Evolutionary conservation across 2,797 vertebrate species (phyloP), one percentile per base, ranked within the genome.

Genomic region (Acipenser oxyrinchus): DNA sequence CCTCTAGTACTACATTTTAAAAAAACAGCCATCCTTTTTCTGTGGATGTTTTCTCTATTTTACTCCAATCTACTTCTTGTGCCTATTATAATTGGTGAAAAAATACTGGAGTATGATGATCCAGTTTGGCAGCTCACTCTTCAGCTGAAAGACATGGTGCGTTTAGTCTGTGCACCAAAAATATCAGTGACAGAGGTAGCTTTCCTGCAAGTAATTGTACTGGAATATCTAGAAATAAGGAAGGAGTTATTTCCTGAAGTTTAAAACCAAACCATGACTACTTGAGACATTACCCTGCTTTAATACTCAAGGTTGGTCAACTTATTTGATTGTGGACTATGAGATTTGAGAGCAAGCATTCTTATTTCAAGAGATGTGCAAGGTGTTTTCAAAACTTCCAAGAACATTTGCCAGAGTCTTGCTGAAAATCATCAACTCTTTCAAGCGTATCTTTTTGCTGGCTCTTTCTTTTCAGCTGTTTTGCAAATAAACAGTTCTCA

Each of bases 51-150:
- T n/a, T n/a, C n/a, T n/a, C n/a, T n/a, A n/a, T n/a, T n/a, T n/a
- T n/a, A n/a, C n/a, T n/a, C n/a, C n/a, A n/a, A n/a, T n/a, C n/a
- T n/a, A n/a, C n/a, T n/a, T n/a, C n/a, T n/a, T 57, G 60, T 75
- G 6, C 70, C 70, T 66, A 6, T 75, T 52, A 65, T 74, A 64
- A 72, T 66, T 51, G 66, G 73, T 70, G 70, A 74, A 53, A 74
- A 60, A 51, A 66, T 1, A 55, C 7, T 74, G 50, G 57, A 70
- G 63, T 49, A 60, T 60, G 3, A 49, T 52, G 69, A 67, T 61
- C 60, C 48, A 66, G 66, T 67, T 49, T 55, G 53, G 53, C 53
- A 55, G 53, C 53, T 55, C n/a, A n/a, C n/a, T 10, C 53, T 55
- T 10, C 53, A 55, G 53, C 7, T 6, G 9, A 55, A n/a, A 55